A percentile compares a stretch with the other conserved stretches of the same genome.
phyloP scores from a whole-genome alignment of 2,797 vertebrate species.

The Pachyuromys duprasi region DNA sequence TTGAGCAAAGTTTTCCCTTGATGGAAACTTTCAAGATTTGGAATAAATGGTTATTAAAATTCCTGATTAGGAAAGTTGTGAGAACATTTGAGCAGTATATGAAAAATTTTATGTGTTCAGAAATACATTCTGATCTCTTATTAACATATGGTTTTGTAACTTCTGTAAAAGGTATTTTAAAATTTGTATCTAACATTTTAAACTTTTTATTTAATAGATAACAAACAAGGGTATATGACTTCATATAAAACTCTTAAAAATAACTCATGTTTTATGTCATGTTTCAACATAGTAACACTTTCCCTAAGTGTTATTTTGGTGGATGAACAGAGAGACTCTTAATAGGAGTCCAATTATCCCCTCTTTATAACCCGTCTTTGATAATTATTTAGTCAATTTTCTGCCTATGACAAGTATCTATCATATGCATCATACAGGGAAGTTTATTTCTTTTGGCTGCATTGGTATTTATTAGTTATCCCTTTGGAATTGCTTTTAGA shows the following conservation, averaged over 20 bases:
- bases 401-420: background rate
- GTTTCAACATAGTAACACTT: background rate
- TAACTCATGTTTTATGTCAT: background rate
- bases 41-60: slow-evolving; percentile 44
- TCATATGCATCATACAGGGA: background rate
- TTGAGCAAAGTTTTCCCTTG: slow-evolving; percentile 61
- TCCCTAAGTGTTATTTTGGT: background rate
- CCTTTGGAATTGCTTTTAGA: background rate
- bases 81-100: slow-evolving; percentile 42
- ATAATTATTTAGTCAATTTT: background rate
- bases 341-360: background rate
- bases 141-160: slow-evolving; percentile 50
- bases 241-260: background rate
- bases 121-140: background rate
- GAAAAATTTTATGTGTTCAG: slow-evolving; percentile 43
- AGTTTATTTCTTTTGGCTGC: background rate
- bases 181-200: background rate
- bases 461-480: background rate
- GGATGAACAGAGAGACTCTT: background rate
- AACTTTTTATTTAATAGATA: slow-evolving; percentile 18
- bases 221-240: background rate
- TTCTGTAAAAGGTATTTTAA: slow-evolving; percentile 43
- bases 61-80: slow-evolving; percentile 25
- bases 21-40: slow-evolving; percentile 59
- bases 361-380: background rate